Conservation (phyloP, 2,888 invertebrate species). For the Diplolepis rosae region DNA sequence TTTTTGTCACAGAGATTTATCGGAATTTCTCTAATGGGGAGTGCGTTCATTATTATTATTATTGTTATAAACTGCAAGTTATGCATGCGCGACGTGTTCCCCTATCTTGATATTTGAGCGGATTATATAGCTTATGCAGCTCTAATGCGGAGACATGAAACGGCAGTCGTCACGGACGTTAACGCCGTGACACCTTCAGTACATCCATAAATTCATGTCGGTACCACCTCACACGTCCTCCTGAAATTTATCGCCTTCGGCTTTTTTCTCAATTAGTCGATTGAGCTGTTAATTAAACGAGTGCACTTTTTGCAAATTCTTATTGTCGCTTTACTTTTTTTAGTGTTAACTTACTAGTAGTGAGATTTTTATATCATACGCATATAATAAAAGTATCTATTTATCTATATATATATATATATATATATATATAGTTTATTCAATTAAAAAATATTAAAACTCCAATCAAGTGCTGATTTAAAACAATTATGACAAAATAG, state of each 20-base stretch:
- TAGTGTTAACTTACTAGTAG: too few relatives aligned
- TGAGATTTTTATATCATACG: too few relatives aligned
- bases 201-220: slow-evolving; percentile 28
- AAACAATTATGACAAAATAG: too few relatives aligned
- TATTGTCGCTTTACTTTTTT: too few relatives aligned
- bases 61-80: not conserved
- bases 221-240: slow-evolving; percentile 13
- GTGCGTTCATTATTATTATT: slow-evolving; percentile 9
- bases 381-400: too few relatives aligned
- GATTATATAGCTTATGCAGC: slow-evolving; percentile 15
- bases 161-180: slow-evolving; percentile 27
- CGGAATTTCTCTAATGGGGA: not conserved
- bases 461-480: too few relatives aligned
- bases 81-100: not conserved
- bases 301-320: not conserved
- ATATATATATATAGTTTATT: too few relatives aligned
- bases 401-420: too few relatives aligned
- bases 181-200: slow-evolving; percentile 22
- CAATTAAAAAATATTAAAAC: too few relatives aligned
- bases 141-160: slow-evolving; percentile 19
- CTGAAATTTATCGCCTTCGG: slow-evolving; percentile 1
- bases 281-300: not conserved
- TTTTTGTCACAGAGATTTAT: not conserved
- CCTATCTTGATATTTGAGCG: slow-evolving; percentile 12
- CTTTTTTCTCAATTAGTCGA: not conserved